Conservation (phyloP, 2,113 vertebrate genomes). For the Marcusenius ussheri region DNA sequence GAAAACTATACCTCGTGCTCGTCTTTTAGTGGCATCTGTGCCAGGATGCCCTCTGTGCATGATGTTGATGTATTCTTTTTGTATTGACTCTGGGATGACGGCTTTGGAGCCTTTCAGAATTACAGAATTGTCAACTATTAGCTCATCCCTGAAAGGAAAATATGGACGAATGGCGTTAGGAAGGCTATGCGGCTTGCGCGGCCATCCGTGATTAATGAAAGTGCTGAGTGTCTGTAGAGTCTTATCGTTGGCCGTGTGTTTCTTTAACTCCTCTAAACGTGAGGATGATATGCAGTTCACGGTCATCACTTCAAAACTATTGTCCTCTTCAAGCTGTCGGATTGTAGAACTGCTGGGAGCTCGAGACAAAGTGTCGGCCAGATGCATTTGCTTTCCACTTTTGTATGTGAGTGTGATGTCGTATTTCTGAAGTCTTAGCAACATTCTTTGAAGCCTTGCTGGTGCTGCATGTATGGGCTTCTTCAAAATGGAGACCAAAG, state of each 20-base stretch:
- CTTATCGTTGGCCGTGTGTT: neutral
- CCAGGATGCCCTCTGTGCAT: slow-evolving; percentile 15
- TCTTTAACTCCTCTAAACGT: neutral
- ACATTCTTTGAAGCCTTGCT: neutral
- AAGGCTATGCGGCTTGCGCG: neutral
- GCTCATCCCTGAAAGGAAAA: too few relatives aligned
- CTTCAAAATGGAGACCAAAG: slow-evolving; percentile 13
- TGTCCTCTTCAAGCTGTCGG: neutral
- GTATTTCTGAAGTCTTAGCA: neutral
- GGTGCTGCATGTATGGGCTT: slow-evolving; percentile 9
- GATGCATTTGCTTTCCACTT: neutral
- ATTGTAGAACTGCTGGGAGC: neutral
- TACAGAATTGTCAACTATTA: neutral
- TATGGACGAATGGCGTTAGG: neutral
- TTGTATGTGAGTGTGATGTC: neutral
- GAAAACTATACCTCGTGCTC: slow-evolving; percentile 2
- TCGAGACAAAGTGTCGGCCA: neutral
- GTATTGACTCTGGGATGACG: neutral
- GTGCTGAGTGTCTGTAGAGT: neutral
- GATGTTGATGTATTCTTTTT: slow-evolving; percentile 1
- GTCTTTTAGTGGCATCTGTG: slow-evolving; percentile 1
- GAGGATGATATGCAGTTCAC: neutral
- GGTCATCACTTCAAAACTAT: neutral
- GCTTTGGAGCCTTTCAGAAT: slow-evolving; percentile 8
- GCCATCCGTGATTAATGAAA: neutral